Percentiles rank a stretch among this genome's conserved stretches.
Conservation (phyloP, 2,888 invertebrate species). For the Parnassius apollo region DNA sequence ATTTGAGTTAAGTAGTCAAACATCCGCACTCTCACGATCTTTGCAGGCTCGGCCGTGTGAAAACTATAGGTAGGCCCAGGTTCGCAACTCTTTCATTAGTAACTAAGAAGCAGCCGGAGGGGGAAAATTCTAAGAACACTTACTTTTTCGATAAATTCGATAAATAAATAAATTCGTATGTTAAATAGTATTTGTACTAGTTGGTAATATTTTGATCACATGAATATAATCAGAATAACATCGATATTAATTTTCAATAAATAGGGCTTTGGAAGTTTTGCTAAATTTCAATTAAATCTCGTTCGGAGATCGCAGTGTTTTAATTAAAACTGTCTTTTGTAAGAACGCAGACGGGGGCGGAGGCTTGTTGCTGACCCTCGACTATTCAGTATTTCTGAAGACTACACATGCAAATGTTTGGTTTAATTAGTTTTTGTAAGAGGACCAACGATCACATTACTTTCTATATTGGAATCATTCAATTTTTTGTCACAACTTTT, state of each 20-base stretch:
- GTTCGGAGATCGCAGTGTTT: slow-evolving; percentile 51
- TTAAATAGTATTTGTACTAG: too few species aligned
- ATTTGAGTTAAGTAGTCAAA: slow-evolving; percentile 28
- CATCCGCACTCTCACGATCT: slow-evolving; percentile 26
- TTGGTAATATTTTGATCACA: background rate
- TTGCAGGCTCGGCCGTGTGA: slow-evolving; percentile 20
- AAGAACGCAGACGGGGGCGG: slow-evolving; percentile 35
- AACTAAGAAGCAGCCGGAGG: slow-evolving; percentile 39
- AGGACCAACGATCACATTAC: slow-evolving; percentile 47
- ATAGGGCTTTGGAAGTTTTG: too few species aligned
- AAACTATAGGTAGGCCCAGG: slow-evolving; percentile 27
- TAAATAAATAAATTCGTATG: too few species aligned
- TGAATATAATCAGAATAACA: too few species aligned
- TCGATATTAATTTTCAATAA: background rate
- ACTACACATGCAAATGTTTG: slow-evolving; percentile 67
- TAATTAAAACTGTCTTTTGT: slow-evolving; percentile 65
- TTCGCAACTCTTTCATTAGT: slow-evolving; percentile 44
- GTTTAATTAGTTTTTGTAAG: slow-evolving; percentile 73
- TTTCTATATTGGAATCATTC: slow-evolving; percentile 44
- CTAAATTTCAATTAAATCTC: slow-evolving; percentile 52
- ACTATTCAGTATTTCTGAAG: slow-evolving; percentile 64
- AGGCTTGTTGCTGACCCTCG: slow-evolving; percentile 42
- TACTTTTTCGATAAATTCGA: too few species aligned
- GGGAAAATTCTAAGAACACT: too few species aligned
- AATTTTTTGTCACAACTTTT: too few species aligned